Conservation (phyloP, 2,888 invertebrate genomes). For the Oxycera nigricornis region DNA sequence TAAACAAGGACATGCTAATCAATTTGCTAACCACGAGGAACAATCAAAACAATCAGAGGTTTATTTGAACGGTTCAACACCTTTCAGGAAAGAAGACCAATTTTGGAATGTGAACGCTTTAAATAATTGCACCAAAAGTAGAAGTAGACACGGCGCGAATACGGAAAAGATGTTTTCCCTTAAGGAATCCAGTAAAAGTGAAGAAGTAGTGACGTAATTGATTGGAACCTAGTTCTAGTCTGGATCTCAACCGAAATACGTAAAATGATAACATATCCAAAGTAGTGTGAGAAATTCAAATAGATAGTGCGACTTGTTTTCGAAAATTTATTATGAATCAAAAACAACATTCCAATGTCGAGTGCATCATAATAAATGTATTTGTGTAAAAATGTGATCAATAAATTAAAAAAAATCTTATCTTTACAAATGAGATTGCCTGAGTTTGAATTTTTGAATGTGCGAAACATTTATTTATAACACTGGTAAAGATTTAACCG, state of each 20-base stretch:
- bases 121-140: background rate
- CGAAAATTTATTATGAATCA: background rate
- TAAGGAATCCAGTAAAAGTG: background rate
- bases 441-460: too few relatives aligned
- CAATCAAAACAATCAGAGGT: background rate
- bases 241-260: constrained; percentile 5
- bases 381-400: background rate
- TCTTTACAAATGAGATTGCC: too few relatives aligned
- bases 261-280: constrained; percentile 14
- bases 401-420: too few relatives aligned
- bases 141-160: background rate
- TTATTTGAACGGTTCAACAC: background rate
- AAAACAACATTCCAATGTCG: background rate
- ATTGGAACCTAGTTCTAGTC: background rate
- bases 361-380: background rate
- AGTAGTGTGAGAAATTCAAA: background rate
- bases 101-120: background rate
- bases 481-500: too few relatives aligned
- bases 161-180: background rate
- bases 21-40: background rate
- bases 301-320: background rate
- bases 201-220: background rate
- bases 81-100: constrained; percentile 10
- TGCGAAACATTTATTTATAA: too few relatives aligned
- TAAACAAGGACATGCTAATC: background rate